These are phyloP conservation scores for Hydrozoanthus tunicans DNA, from an alignment of 64 coral and sea anemone genomes.

Conservation along the genomic window DNA sequence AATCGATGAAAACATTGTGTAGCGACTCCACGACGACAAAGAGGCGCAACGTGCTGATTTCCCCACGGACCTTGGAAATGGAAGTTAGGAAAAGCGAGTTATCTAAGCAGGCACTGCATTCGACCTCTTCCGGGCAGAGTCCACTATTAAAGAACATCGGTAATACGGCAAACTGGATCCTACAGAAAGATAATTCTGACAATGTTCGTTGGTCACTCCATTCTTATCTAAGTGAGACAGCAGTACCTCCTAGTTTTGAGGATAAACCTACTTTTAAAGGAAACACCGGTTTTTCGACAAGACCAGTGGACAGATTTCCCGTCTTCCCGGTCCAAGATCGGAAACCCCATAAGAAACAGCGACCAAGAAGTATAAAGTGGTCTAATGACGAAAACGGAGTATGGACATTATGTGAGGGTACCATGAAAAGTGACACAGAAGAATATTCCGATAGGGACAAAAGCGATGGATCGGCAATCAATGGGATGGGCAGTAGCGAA, in stretches of 20 bases:
- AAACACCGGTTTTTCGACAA: not conserved
- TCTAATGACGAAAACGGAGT: slow-evolving; percentile 42
- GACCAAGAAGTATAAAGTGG: slow-evolving; percentile 34
- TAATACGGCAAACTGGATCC: not conserved
- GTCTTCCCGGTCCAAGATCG: too few species aligned
- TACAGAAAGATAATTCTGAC: not conserved
- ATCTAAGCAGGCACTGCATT: not conserved
- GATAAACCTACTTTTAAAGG: not conserved
- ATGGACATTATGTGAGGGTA: slow-evolving; percentile 39
- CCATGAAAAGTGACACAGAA: not conserved
- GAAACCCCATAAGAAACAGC: not conserved
- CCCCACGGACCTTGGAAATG: not conserved
- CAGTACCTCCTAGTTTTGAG: not conserved
- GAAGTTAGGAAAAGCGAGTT: slow-evolving; percentile 3
- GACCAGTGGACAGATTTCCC: not conserved
- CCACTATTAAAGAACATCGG: not conserved
- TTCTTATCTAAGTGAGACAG: not conserved
- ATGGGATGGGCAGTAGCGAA: not conserved
- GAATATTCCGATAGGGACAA: not conserved
- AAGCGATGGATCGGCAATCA: not conserved
- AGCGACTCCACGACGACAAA: slow-evolving; percentile 26
- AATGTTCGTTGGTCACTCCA: not conserved
- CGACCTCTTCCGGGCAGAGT: not conserved
- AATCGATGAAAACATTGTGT: slow-evolving; percentile 42
- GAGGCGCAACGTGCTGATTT: slow-evolving; percentile 17